Conservation (phyloP, 2,797 vertebrate species). For the Selene dorsalis region DNA sequence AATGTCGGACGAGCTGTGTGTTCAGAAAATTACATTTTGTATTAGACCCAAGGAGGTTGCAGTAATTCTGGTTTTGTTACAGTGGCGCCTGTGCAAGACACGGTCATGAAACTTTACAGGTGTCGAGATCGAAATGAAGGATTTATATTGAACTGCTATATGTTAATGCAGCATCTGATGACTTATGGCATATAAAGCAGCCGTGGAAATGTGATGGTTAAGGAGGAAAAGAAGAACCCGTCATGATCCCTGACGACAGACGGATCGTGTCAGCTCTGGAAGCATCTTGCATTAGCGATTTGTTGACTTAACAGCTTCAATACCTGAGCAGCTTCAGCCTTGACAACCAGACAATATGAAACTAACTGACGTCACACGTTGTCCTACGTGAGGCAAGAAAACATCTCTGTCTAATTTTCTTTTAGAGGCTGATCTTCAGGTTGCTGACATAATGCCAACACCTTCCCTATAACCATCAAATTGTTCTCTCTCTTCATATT, state of each 20-base stretch:
- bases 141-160: too few species aligned
- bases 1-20: background rate
- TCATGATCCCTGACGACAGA: background rate
- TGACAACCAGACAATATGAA: constrained; percentile 27
- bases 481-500: background rate
- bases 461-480: background rate
- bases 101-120: too few species aligned
- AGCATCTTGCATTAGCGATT: constrained; percentile 2
- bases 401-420: constrained; percentile 3
- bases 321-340: constrained; percentile 20
- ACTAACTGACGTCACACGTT: constrained; percentile 1
- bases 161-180: too few species aligned
- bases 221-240: background rate
- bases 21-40: constrained; percentile 16
- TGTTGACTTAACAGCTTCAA: constrained; percentile 21
- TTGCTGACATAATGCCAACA: background rate
- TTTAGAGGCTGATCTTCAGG: background rate
- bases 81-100: too few species aligned
- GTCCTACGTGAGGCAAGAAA: background rate
- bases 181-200: too few species aligned
- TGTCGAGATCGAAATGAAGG: too few species aligned
- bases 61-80: too few species aligned
- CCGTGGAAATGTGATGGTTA: too few species aligned
- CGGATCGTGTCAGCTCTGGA: background rate
- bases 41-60: background rate